Base-by-base conservation (phyloP, 2,113 vertebrate species). In the Pteropus alecto region DNA sequence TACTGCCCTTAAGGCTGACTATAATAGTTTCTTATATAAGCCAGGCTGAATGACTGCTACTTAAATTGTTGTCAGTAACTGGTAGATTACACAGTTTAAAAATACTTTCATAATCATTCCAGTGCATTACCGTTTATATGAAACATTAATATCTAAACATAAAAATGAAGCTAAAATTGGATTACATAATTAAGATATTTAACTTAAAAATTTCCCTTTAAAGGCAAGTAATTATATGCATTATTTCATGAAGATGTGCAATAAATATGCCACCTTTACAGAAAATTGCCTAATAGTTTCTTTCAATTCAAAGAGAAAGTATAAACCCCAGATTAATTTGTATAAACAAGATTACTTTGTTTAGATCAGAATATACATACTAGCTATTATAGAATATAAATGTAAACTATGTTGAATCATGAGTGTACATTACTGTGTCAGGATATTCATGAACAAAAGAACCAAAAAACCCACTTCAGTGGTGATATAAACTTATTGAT, bases 1-100 rank as follows among this genome's bases (percentile, higher is more conserved):
- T 97, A 98, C 88, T 96, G 48, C 48, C 87, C 95, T 71, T 68
- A 88, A 92, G 60, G 56, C 2, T 96, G 97, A 97, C 46, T 7
- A 84, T 84, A 96, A 93, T 86, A 76, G 51, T 91, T 76, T 81
- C 22, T 92, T 93, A 67, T 95, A 67, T 88, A 88, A 96, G 93
- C 89, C 78, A 87, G 15, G 30, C 71, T 94, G 73, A 97, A 90
- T 91, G 46, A 83, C 88, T 98, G 86, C 93, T 92, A 77, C 74
- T 88, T 18, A 95, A 85, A 97, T 94, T n/a, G 41, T 94, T 94
- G 78, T 74, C 78, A 77, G 48, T 83, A 68, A 41, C 77, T 68
- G 28, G 15, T 48, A 43, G 77, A 76, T 87, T 68, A 67, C 35
- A 82, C 8, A 84, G 38, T 14, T 68, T 28, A 9, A 56, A 48